A percentile compares a stretch with the other conserved stretches of the same genome.
Evolutionary conservation across 2,113 vertebrate species (phyloP).

Genomic region (Sapajus apella): DNA sequence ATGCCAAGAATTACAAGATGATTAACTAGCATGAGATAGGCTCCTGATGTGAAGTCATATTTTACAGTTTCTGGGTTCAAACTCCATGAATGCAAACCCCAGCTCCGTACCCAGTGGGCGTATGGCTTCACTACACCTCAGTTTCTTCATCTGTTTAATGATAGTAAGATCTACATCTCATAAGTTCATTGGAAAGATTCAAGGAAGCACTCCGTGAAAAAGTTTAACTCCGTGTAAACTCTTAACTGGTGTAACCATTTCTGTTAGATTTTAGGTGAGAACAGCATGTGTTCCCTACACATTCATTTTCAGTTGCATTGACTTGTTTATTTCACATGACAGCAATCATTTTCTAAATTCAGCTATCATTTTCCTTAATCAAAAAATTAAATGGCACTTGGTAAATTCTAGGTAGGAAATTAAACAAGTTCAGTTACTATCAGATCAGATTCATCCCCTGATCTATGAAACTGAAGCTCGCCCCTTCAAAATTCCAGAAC

Average conservation of each 20-base stretch:
- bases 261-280: background rate
- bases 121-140: background rate
- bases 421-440: background rate
- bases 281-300: background rate
- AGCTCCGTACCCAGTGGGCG: background rate
- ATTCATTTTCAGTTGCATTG: background rate
- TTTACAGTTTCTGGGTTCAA: background rate
- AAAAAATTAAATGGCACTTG: conserved; percentile 25
- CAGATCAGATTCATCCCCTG: background rate
- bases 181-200: background rate
- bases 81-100: background rate
- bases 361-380: background rate
- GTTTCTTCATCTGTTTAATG: background rate
- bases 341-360: conserved; percentile 36
- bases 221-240: background rate
- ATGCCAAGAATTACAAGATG: conserved; percentile 13
- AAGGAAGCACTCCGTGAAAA: background rate
- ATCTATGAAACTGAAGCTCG: background rate
- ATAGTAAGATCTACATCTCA: background rate
- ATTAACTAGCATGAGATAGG: background rate
- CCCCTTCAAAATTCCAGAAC: background rate
- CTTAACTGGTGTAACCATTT: background rate
- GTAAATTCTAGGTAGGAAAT: background rate
- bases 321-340: background rate
- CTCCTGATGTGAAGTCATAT: background rate